phyloP scores from a whole-genome alignment of 2,113 vertebrate genomes.

The Rhinopomastus cyanomelas region DNA sequence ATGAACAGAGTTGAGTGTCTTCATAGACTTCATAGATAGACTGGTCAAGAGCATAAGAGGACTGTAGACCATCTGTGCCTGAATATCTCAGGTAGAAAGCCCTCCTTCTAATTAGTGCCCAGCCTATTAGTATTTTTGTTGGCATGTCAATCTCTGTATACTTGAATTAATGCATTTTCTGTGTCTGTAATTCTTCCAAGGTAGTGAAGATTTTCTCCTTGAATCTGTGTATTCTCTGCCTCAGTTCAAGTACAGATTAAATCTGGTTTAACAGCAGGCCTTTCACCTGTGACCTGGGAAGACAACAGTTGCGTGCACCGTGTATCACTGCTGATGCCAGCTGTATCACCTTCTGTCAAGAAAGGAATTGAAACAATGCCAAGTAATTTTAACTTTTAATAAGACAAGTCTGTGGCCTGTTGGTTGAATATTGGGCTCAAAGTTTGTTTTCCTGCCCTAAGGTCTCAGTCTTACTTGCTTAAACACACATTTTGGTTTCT shows the following conservation, averaged over 20 bases:
- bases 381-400: slow-evolving; percentile 30
- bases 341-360: neutral
- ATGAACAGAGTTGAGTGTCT: neutral
- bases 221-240: neutral
- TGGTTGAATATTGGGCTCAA: neutral
- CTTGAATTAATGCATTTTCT: neutral
- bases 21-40: neutral
- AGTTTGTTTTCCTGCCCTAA: neutral
- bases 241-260: neutral
- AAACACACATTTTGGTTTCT: neutral
- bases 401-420: neutral
- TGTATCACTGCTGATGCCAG: neutral
- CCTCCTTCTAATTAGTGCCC: neutral
- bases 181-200: neutral
- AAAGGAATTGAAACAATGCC: neutral
- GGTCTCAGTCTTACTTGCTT: neutral
- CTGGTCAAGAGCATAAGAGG: neutral
- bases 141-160: neutral
- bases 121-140: neutral
- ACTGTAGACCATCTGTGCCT: neutral
- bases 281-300: neutral
- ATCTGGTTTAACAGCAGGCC: neutral
- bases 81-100: neutral
- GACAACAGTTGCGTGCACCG: neutral
- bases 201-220: neutral